Evolutionary conservation across 1,140 invertebrate genomes (phyloP).

Genomic region (Sycobia sp.): DNA sequence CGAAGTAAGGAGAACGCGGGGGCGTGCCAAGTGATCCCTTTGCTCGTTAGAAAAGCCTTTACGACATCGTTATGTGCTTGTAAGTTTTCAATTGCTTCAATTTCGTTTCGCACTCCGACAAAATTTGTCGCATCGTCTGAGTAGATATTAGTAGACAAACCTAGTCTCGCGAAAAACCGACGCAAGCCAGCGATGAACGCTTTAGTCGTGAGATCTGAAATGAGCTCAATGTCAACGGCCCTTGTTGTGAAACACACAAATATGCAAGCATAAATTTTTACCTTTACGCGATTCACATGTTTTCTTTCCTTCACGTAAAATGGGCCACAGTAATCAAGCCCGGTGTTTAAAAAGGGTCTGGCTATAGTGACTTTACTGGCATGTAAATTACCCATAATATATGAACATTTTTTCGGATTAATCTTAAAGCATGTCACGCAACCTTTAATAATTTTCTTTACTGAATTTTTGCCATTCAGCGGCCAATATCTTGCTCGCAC

Average conservation of each 20-base stretch:
- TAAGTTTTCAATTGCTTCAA: slow-evolving; percentile 1
- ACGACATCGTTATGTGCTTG: neutral
- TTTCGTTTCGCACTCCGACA: slow-evolving; percentile 36
- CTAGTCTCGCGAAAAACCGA: slow-evolving; percentile 42
- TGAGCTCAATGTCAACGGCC: slow-evolving; percentile 47
- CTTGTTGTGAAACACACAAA: slow-evolving; percentile 36
- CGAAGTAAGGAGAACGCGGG: slow-evolving; percentile 21
- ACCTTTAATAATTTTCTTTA: slow-evolving; percentile 32
- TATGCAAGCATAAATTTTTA: slow-evolving; percentile 30
- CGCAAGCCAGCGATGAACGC: slow-evolving; percentile 42
- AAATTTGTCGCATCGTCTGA: slow-evolving; percentile 41
- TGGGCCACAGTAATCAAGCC: too few relatives aligned
- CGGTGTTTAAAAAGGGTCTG: slow-evolving; percentile 42
- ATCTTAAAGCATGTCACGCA: slow-evolving; percentile 37
- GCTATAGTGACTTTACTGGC: slow-evolving; percentile 34
- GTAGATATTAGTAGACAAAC: slow-evolving; percentile 28
- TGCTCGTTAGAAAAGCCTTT: neutral
- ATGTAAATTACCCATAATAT: slow-evolving; percentile 51
- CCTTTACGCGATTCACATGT: slow-evolving; percentile 11
- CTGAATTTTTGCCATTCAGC: slow-evolving; percentile 31
- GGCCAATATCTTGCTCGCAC: slow-evolving; percentile 45
- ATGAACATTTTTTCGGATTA: slow-evolving; percentile 7
- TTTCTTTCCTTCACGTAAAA: slow-evolving; percentile 39
- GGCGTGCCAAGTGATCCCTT: slow-evolving; percentile 24
- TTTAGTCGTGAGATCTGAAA: slow-evolving; percentile 41